These are phyloP conservation scores for Adelphocoris suturalis DNA, from an alignment of 2,888 invertebrate species.

Conservation along the genomic window DNA sequence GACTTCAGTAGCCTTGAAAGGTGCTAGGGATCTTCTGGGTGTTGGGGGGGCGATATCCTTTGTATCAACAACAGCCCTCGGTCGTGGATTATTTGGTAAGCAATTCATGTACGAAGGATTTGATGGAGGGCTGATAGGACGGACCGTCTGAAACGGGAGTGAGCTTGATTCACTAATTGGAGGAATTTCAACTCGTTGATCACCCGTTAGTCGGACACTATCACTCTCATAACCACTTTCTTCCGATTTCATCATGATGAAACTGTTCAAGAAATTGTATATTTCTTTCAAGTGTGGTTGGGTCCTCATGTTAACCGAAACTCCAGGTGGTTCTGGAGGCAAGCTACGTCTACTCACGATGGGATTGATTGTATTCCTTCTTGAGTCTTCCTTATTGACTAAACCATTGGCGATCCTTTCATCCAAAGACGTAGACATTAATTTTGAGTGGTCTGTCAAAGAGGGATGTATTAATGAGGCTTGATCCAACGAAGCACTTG, in stretches of 20 bases:
- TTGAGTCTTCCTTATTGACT: neutral
- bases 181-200: neutral
- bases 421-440: conserved; percentile 68
- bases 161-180: conserved; percentile 29
- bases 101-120: neutral
- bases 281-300: conserved; percentile 75
- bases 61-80: neutral
- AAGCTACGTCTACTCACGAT: conserved; percentile 31
- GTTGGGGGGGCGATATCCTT: conserved; percentile 28
- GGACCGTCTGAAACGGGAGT: neutral
- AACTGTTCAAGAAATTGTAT: conserved; percentile 77
- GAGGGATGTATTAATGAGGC: conserved; percentile 31
- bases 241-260: conserved; percentile 79
- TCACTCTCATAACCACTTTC: conserved; percentile 84
- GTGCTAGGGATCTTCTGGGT: conserved; percentile 58
- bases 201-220: conserved; percentile 77
- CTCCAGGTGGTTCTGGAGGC: conserved; percentile 34
- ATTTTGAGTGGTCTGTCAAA: conserved; percentile 44
- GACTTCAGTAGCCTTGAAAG: conserved; percentile 47
- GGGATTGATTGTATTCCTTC: neutral
- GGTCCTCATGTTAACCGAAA: conserved; percentile 69
- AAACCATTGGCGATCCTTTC: conserved; percentile 51
- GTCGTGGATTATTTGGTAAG: neutral
- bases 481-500: conserved; percentile 52
- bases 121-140: neutral